Evolutionary conservation across 23 tunicate genomes (phyloP).

Genomic region (Trididemnum clinides): DNA sequence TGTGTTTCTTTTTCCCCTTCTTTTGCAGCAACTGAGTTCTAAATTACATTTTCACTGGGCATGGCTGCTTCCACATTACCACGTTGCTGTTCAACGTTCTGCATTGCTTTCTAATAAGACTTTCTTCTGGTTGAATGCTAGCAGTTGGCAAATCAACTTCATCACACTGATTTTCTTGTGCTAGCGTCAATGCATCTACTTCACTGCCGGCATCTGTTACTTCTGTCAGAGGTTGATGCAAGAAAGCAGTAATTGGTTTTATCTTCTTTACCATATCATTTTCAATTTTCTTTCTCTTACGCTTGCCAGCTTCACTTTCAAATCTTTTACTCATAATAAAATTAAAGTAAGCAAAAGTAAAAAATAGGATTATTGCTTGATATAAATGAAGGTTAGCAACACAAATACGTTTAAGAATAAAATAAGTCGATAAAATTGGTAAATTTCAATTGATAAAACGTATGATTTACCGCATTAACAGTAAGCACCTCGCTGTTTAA

Average conservation of each 20-base stretch:
- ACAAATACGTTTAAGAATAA: background rate
- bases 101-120: constrained; percentile 28
- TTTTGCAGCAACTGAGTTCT: no score
- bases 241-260: no score
- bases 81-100: no score
- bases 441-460: background rate
- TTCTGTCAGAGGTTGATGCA: no score
- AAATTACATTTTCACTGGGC: constrained; percentile 34
- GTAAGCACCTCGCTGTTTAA: background rate
- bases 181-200: no score
- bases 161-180: constrained; percentile 36
- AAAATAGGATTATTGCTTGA: no score
- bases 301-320: no score
- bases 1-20: no score
- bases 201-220: no score
- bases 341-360: no score
- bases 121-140: constrained; percentile 38
- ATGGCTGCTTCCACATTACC: constrained; percentile 29
- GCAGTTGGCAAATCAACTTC: constrained; percentile 29
- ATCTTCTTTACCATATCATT: background rate
- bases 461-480: background rate
- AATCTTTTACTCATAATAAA: no score
- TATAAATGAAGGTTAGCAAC: no score
- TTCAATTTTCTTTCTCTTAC: background rate
- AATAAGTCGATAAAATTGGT: background rate